phyloP scores from a whole-genome alignment of 2,113 vertebrate species.

The Chloropsis cyanopogon region DNA sequence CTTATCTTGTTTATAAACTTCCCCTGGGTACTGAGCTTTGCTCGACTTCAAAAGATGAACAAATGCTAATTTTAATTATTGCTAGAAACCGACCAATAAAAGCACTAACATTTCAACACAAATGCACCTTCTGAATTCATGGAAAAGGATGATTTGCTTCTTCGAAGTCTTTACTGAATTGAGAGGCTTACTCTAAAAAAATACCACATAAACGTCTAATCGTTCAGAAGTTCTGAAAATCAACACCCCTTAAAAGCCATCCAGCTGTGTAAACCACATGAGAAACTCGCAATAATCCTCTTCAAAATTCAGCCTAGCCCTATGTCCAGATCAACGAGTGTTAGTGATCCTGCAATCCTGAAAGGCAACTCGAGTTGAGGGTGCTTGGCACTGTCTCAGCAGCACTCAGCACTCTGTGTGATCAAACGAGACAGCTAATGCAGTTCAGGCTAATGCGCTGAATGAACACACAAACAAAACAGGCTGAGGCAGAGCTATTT shows the following conservation, averaged over 20 bases:
- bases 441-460: neutral
- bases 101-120: neutral
- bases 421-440: neutral
- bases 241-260: neutral
- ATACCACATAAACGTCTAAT: neutral
- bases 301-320: neutral
- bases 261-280: neutral
- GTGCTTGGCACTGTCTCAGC: neutral
- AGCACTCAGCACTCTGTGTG: neutral
- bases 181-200: neutral
- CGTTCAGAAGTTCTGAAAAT: neutral
- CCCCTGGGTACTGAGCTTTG: neutral
- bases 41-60: neutral
- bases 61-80: neutral
- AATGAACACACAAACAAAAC: constrained; percentile 32
- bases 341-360: neutral
- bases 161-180: neutral
- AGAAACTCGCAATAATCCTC: neutral
- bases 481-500: constrained; percentile 9
- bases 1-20: neutral
- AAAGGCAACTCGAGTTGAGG: neutral
- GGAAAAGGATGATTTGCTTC: neutral
- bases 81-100: neutral
- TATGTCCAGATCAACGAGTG: neutral
- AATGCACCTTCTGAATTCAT: neutral